phyloP scores from a whole-genome alignment of 64 coral and sea anemone genomes.

The Pocillopora damicornis region DNA sequence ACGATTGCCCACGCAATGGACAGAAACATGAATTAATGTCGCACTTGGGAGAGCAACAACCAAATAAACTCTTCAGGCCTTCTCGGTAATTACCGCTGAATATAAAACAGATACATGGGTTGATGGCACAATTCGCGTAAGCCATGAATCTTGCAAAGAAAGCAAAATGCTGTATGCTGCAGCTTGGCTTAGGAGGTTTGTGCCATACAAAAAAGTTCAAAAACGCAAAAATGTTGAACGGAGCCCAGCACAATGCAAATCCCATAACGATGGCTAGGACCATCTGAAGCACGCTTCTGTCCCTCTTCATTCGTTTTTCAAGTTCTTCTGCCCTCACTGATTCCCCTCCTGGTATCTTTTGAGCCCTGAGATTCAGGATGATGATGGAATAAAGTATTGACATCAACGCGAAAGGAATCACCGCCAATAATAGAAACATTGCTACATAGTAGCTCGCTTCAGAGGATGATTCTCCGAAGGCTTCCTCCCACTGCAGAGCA shows the following conservation, averaged over 20 bases:
- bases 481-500: not conserved
- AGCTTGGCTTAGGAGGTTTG: not conserved
- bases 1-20: not conserved
- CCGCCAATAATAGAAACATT: slow-evolving; percentile 9
- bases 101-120: slow-evolving; percentile 22
- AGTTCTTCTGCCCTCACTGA: slow-evolving; percentile 14
- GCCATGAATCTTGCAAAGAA: not conserved
- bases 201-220: slow-evolving; percentile 33
- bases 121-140: slow-evolving; percentile 18
- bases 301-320: slow-evolving; percentile 7
- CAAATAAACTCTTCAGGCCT: slow-evolving; percentile 26
- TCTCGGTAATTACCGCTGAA: slow-evolving; percentile 32
- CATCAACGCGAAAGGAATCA: slow-evolving; percentile 22
- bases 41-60: not conserved
- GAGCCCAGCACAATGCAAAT: slow-evolving; percentile 27
- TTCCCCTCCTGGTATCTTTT: slow-evolving; percentile 23
- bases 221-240: not conserved
- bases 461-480: slow-evolving; percentile 20
- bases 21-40: not conserved
- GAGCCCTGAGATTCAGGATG: not conserved
- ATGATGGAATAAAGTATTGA: slow-evolving; percentile 20
- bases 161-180: not conserved
- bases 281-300: slow-evolving; percentile 28
- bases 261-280: slow-evolving; percentile 12
- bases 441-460: not conserved